Conservation (phyloP, 2,797 vertebrate species). For the Emydoidea blandingii region DNA sequence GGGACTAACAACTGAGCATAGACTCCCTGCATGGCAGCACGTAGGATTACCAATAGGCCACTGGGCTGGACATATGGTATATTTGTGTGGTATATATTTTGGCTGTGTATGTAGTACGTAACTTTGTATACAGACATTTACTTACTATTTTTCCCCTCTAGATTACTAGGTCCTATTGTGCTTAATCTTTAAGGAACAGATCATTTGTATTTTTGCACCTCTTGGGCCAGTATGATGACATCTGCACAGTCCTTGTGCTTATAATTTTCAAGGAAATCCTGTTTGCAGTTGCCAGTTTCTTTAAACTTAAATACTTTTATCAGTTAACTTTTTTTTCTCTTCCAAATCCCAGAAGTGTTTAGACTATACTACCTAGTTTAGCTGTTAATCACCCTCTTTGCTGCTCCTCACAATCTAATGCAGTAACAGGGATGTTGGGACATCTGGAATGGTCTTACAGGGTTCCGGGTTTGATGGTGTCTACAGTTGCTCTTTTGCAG, state of each 20-base stretch:
- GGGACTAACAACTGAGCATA: background rate
- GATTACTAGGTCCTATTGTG: background rate
- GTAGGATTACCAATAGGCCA: background rate
- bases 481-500: background rate
- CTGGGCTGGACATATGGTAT: background rate
- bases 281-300: background rate
- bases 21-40: background rate
- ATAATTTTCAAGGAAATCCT: background rate
- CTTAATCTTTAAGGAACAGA: background rate
- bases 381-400: background rate
- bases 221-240: background rate
- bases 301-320: background rate
- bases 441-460: background rate
- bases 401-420: rapidly evolving
- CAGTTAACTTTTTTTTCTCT: background rate
- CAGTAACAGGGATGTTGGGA: background rate
- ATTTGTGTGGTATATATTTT: background rate
- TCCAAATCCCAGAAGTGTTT: background rate
- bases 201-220: background rate
- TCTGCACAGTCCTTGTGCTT: background rate
- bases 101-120: background rate
- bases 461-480: background rate
- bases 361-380: background rate
- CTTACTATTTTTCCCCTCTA: background rate
- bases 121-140: background rate